These are phyloP conservation scores for Microlaimidae sp. DNA, from an alignment of 2,888 invertebrate genomes.

Conservation along the genomic window DNA sequence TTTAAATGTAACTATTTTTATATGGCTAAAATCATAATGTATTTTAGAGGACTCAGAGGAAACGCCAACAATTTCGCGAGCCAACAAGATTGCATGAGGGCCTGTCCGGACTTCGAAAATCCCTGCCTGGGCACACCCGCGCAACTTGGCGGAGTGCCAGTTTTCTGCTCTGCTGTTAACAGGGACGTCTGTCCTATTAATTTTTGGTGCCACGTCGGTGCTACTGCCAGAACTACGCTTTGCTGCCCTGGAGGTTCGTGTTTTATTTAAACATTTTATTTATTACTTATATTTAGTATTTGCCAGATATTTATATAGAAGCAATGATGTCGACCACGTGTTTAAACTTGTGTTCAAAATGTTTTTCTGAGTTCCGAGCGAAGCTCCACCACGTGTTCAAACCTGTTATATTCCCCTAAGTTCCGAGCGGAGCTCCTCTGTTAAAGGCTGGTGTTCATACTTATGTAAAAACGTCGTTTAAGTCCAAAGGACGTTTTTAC, in stretches of 20 bases:
- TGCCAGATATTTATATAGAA: too few species aligned
- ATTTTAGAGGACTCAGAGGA: conserved; percentile 14
- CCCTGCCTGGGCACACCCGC: not conserved
- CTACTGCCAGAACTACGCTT: not conserved
- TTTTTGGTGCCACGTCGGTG: conserved; percentile 15
- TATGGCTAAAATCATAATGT: too few species aligned
- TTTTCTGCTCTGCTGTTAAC: not conserved
- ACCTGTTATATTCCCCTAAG: too few species aligned
- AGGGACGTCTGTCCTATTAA: conserved; percentile 2
- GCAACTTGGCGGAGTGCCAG: not conserved
- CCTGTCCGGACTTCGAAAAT: conserved; percentile 9
- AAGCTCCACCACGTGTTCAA: too few species aligned
- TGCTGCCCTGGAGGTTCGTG: conserved; percentile 13
- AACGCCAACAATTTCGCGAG: conserved; percentile 17
- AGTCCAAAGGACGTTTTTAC: too few species aligned
- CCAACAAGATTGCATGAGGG: conserved; percentile 11
- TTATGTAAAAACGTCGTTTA: too few species aligned
- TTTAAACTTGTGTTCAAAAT: too few species aligned
- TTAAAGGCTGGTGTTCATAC: too few species aligned
- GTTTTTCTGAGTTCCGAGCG: too few species aligned
- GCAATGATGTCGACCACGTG: too few species aligned
- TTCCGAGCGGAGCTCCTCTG: too few species aligned
- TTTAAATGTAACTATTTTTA: too few species aligned
- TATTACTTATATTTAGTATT: not conserved
- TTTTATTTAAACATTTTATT: not conserved